phyloP scores from a whole-genome alignment of 2,888 invertebrate genomes.

The Epirrhoe tristata region DNA sequence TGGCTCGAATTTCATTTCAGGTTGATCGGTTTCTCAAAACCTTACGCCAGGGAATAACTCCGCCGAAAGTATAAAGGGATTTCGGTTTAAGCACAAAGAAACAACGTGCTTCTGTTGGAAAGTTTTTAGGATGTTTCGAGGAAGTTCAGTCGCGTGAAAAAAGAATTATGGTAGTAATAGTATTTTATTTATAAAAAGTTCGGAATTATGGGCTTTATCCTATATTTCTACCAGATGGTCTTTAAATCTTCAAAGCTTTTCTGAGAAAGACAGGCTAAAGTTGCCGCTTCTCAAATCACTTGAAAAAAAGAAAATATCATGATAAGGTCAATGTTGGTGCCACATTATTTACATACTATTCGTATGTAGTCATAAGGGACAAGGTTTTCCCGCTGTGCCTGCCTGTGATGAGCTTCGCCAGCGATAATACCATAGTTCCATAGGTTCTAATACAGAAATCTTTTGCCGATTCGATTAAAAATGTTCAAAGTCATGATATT shows the following conservation, averaged over 20 bases:
- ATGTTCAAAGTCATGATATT: background rate
- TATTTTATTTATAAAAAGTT: slow-evolving; percentile 20
- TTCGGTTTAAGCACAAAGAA: slow-evolving; percentile 32
- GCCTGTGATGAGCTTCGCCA: too few species aligned
- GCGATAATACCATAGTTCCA: background rate
- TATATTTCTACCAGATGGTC: background rate
- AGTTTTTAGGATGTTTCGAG: slow-evolving; percentile 31
- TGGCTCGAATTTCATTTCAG: background rate
- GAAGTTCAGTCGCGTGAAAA: slow-evolving; percentile 34
- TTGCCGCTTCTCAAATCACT: background rate
- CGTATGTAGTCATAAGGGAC: too few species aligned
- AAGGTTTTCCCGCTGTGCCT: too few species aligned
- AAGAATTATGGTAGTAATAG: slow-evolving; percentile 18
- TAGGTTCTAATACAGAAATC: background rate
- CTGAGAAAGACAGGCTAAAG: background rate
- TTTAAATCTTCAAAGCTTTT: background rate
- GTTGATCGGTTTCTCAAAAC: background rate
- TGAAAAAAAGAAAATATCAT: too few species aligned
- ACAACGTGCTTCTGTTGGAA: slow-evolving; percentile 32
- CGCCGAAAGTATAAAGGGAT: slow-evolving; percentile 26
- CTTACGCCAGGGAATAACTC: slow-evolving; percentile 20
- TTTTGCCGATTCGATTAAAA: background rate
- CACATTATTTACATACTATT: too few species aligned
- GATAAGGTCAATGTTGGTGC: too few species aligned
- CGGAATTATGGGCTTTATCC: background rate